A percentile compares a stretch with the other conserved stretches of the same genome.
These are phyloP conservation scores for Zaprionus ornatus DNA, from an alignment of 1,140 invertebrate genomes.

Conservation along the genomic window DNA sequence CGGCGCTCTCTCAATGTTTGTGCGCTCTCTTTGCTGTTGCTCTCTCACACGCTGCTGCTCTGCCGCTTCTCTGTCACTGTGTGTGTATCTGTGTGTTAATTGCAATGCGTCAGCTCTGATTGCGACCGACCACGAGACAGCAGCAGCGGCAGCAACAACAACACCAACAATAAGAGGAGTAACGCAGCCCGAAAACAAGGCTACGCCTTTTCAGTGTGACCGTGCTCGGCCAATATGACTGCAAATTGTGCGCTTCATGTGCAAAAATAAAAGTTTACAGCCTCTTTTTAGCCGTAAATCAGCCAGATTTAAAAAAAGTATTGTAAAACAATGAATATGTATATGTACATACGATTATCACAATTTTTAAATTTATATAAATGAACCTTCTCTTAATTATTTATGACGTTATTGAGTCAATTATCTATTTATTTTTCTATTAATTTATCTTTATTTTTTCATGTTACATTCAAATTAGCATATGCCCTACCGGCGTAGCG, in stretches of 20 bases:
- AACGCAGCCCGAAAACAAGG: conserved; percentile 6
- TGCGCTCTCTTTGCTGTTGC: not conserved
- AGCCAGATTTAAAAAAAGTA: not conserved
- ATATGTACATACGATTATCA: too few species aligned
- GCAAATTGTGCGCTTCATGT: not conserved
- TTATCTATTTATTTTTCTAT: not conserved
- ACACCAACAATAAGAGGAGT: conserved; percentile 10
- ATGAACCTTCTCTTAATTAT: too few species aligned
- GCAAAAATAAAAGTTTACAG: too few species aligned
- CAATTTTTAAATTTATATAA: too few species aligned
- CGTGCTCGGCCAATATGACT: not conserved
- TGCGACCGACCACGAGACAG: conserved; percentile 42
- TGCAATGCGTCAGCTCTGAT: conserved; percentile 50
- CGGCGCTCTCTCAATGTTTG: conserved; percentile 5
- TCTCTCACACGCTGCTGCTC: not conserved
- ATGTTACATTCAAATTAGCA: not conserved
- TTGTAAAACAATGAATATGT: too few species aligned
- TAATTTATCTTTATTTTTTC: not conserved
- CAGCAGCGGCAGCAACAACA: not conserved
- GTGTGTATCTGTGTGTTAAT: conserved; percentile 37
- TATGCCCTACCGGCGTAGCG: conserved; percentile 5
- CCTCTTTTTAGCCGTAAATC: too few species aligned
- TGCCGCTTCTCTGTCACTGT: not conserved
- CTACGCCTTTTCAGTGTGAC: not conserved
- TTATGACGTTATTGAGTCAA: too few species aligned